These are phyloP conservation scores for Anagrus nilaparvatae DNA, from an alignment of 1,140 invertebrate species.

Conservation along the genomic window DNA sequence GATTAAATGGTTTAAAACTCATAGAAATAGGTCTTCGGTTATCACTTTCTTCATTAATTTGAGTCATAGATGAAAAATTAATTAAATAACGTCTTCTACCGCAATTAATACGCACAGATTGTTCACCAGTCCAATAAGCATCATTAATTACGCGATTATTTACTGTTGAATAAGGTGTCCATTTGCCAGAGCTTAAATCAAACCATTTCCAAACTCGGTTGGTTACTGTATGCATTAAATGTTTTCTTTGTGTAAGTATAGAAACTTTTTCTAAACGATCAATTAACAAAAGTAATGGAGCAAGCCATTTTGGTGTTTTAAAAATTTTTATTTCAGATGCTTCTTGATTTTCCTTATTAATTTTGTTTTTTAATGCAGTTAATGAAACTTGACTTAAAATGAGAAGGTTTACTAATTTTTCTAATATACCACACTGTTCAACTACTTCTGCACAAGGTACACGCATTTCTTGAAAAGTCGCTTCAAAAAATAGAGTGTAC, in stretches of 20 bases:
- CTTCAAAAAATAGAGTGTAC: constrained; percentile 67
- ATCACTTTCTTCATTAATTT: constrained; percentile 73
- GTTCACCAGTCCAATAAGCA: constrained; percentile 70
- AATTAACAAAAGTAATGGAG: constrained; percentile 64
- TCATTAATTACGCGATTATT: constrained; percentile 79
- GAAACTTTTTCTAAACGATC: constrained; percentile 76
- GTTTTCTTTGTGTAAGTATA: constrained; percentile 58
- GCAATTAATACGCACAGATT: constrained; percentile 60
- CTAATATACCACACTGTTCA: constrained; percentile 43
- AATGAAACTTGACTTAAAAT: constrained; percentile 38
- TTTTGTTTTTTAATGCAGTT: constrained; percentile 28
- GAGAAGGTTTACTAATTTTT: constrained; percentile 47
- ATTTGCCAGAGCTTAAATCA: constrained; percentile 69
- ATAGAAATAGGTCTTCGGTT: constrained; percentile 76
- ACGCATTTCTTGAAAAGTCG: constrained; percentile 56
- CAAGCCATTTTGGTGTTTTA: constrained; percentile 69
- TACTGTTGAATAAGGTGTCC: constrained; percentile 62
- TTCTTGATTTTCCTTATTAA: constrained; percentile 29
- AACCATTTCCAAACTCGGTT: constrained; percentile 72
- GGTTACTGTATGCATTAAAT: constrained; percentile 57
- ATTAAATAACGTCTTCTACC: constrained; percentile 69
- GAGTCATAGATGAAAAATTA: constrained; percentile 74
- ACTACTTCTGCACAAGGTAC: constrained; percentile 54
- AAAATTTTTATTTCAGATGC: constrained; percentile 22
- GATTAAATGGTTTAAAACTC: constrained; percentile 40